Evolutionary conservation across 2,888 invertebrate species (phyloP).

Genomic region (Leucophenga maculata): DNA sequence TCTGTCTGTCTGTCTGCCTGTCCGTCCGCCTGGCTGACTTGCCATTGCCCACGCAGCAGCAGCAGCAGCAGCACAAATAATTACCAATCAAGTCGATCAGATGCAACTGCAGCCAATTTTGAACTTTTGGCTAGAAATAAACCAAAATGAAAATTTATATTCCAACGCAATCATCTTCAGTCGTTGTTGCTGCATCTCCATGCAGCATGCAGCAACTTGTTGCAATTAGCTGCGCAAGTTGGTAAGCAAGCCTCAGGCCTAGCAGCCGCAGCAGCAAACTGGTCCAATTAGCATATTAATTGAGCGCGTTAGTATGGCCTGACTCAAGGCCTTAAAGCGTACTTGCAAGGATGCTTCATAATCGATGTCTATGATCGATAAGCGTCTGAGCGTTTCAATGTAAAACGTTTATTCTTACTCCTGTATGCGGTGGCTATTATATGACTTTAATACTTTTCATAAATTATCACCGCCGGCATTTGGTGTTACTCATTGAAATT

Average conservation of each 20-base stretch:
- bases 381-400: background rate
- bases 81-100: constrained; percentile 14
- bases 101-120: background rate
- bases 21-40: background rate
- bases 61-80: background rate
- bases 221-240: background rate
- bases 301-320: constrained; percentile 3
- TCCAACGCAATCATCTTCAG: background rate
- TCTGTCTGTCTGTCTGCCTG: background rate
- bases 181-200: background rate
- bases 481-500: no score
- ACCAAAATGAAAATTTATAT: constrained; percentile 3
- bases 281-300: constrained; percentile 26
- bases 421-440: background rate
- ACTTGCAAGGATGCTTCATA: background rate
- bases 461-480: background rate
- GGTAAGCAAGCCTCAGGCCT: background rate
- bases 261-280: constrained; percentile 12
- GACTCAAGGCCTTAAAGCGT: background rate
- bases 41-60: constrained; percentile 14
- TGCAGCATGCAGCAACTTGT: background rate
- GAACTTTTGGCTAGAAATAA: constrained; percentile 15
- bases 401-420: no score
- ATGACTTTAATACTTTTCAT: constrained; percentile 11
- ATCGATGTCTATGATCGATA: constrained; percentile 13